Conservation (phyloP, 2,113 vertebrate species). For the Delphinus delphis region DNA sequence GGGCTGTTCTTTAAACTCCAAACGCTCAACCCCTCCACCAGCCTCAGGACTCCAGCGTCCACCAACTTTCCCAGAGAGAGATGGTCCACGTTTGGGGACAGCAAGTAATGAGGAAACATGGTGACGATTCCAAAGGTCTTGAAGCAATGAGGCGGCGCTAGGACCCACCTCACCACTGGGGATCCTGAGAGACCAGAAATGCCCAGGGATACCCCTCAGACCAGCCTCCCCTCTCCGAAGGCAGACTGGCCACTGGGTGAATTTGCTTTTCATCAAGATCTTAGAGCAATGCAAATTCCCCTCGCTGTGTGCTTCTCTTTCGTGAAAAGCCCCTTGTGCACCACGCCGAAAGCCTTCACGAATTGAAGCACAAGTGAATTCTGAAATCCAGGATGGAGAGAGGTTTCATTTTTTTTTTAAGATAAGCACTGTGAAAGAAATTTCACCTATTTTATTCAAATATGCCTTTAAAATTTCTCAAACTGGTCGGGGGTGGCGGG, state of each 20-base stretch:
- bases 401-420: too few species aligned
- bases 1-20: not conserved
- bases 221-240: rapidly evolving
- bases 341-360: rapidly evolving
- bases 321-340: not conserved
- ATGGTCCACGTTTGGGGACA: rapidly evolving
- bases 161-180: rapidly evolving
- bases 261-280: not conserved
- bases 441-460: not conserved
- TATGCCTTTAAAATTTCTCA: not conserved
- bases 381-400: not conserved
- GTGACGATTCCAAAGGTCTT: rapidly evolving
- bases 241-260: rapidly evolving
- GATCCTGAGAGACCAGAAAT: rapidly evolving
- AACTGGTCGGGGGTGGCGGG: too few species aligned
- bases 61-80: not conserved
- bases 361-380: not conserved
- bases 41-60: rapidly evolving
- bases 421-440: not conserved
- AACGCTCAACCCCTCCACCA: rapidly evolving
- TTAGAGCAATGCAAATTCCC: not conserved
- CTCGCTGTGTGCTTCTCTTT: rapidly evolving
- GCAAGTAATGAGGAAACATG: not conserved
- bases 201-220: not conserved
- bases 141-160: rapidly evolving